Evolutionary conservation across 2,113 vertebrate species (phyloP).

Genomic region (Ophiodon elongatus): DNA sequence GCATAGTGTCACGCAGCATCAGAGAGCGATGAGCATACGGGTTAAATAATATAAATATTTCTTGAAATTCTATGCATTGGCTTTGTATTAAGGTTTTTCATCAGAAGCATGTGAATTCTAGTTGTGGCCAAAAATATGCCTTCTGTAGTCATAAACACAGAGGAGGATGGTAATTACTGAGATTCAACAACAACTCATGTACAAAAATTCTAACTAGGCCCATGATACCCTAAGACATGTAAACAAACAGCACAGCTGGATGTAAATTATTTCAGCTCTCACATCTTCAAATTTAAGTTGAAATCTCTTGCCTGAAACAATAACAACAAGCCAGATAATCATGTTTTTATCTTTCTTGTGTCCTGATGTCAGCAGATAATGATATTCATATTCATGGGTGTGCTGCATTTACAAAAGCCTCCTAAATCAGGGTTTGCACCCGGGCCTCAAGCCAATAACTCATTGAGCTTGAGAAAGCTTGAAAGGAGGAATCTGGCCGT

Average conservation of each 20-base stretch:
- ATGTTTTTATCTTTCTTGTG: constrained; percentile 72
- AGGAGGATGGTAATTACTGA: constrained; percentile 73
- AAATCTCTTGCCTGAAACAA: constrained; percentile 72
- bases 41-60: constrained; percentile 5
- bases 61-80: neutral
- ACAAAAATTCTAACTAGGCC: constrained; percentile 70
- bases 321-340: constrained; percentile 67
- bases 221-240: constrained; percentile 70
- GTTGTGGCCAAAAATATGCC: constrained; percentile 14
- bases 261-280: constrained; percentile 69
- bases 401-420: constrained; percentile 53
- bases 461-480: constrained; percentile 55
- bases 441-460: constrained; percentile 50
- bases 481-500: constrained; percentile 53
- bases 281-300: constrained; percentile 59
- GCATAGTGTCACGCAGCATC: neutral
- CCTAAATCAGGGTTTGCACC: constrained; percentile 50
- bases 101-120: constrained; percentile 5
- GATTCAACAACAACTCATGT: constrained; percentile 67
- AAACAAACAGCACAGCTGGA: constrained; percentile 78
- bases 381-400: constrained; percentile 64
- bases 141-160: constrained; percentile 53
- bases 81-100: constrained; percentile 8
- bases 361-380: constrained; percentile 72
- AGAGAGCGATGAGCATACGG: neutral